A percentile compares a stretch with the other conserved stretches of the same genome.
phyloP scores from a whole-genome alignment of 2,113 vertebrate genomes.

The Pristiophorus japonicus region DNA sequence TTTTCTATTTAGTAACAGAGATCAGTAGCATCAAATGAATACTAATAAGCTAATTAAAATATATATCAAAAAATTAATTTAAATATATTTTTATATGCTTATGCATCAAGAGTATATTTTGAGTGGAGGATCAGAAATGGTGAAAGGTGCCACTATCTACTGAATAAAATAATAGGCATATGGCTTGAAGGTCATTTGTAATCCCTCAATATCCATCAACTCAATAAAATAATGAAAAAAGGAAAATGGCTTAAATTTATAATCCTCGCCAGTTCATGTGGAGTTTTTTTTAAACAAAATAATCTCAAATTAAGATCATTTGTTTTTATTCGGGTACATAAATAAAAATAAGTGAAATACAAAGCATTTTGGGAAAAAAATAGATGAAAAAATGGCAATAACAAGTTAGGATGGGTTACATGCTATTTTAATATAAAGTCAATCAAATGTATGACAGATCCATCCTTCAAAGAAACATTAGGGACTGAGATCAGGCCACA shows the following conservation, averaged over 20 bases:
- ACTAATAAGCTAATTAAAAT: not conserved
- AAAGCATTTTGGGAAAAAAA: not conserved
- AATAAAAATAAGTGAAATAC: not conserved
- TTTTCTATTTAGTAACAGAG: not conserved
- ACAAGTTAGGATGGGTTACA: not conserved
- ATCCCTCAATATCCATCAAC: not conserved
- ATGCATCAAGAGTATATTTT: not conserved
- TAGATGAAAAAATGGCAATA: not conserved
- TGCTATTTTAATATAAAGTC: not conserved
- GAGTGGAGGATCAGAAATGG: not conserved
- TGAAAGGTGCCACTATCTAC: not conserved
- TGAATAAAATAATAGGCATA: not conserved
- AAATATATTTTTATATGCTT: not conserved
- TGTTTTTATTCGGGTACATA: not conserved
- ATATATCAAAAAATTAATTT: not conserved
- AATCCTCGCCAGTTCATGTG: not conserved
- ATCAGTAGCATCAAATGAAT: not conserved
- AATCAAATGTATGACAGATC: not conserved
- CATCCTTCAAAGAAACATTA: not conserved
- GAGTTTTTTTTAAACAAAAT: not conserved
- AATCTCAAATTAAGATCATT: not conserved
- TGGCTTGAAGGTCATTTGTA: not conserved
- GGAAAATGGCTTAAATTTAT: not conserved
- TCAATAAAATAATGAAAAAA: not conserved
- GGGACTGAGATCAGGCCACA: not conserved